Evolutionary conservation across 2,888 invertebrate species (phyloP).

Genomic region (Andricus curvator): DNA sequence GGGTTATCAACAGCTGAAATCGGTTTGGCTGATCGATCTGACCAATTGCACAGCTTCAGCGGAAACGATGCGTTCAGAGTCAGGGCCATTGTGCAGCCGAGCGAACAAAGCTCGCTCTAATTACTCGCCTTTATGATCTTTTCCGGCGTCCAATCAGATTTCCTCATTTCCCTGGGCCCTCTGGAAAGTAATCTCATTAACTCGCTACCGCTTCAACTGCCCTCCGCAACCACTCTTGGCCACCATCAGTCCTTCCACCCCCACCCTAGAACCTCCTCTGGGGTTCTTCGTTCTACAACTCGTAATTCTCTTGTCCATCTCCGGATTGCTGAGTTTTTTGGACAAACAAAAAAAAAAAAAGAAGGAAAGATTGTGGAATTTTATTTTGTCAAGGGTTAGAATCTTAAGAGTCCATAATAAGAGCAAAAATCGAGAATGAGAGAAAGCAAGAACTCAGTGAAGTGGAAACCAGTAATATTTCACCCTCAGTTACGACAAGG

Average conservation of each 20-base stretch:
- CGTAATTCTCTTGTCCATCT: constrained; percentile 6
- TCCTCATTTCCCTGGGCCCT: constrained; percentile 69
- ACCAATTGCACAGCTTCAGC: constrained; percentile 47
- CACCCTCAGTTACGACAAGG: neutral
- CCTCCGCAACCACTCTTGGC: constrained; percentile 48
- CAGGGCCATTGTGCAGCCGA: constrained; percentile 53
- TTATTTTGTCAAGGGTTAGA: neutral
- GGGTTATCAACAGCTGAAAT: constrained; percentile 42
- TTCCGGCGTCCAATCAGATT: constrained; percentile 73
- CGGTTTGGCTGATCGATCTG: constrained; percentile 50
- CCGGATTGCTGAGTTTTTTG: constrained; percentile 15
- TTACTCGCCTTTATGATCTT: constrained; percentile 74
- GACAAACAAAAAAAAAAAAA: constrained; percentile 46
- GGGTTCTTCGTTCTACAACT: constrained; percentile 23
- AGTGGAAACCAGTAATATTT: neutral
- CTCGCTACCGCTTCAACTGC: constrained; percentile 61
- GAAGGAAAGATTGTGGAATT: neutral
- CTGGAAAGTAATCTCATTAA: constrained; percentile 72
- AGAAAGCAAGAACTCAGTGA: neutral
- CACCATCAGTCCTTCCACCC: constrained; percentile 49
- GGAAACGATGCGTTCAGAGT: constrained; percentile 52
- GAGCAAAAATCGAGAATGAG: neutral
- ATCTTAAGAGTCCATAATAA: neutral
- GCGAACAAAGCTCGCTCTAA: constrained; percentile 72
- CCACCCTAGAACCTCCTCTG: neutral